phyloP scores from a whole-genome alignment of 2,797 vertebrate genomes.

The Meriones psammophilus region DNA sequence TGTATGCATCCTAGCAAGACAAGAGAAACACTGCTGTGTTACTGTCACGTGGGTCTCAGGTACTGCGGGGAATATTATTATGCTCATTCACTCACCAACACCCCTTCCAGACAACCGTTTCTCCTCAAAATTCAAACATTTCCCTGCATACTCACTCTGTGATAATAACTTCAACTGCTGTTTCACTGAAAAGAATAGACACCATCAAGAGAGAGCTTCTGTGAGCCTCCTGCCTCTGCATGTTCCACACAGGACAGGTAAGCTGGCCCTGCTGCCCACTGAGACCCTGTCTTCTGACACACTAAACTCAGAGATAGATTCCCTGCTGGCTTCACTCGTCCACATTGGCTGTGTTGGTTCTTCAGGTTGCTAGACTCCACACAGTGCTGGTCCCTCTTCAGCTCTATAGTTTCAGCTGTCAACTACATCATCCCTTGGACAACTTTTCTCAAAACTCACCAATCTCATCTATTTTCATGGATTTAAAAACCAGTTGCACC shows the following conservation, averaged over 20 bases:
- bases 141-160: neutral
- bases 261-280: neutral
- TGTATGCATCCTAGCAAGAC: neutral
- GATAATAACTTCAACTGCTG: neutral
- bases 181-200: neutral
- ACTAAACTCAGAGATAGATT: neutral
- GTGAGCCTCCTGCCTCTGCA: neutral
- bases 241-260: accelerated
- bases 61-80: neutral
- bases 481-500: neutral
- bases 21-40: neutral
- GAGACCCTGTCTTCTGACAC: neutral
- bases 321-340: neutral
- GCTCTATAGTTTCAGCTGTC: neutral
- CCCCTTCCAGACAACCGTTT: neutral
- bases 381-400: neutral
- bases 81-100: neutral
- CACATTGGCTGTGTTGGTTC: neutral
- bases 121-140: neutral
- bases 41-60: neutral
- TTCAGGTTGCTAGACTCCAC: neutral
- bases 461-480: neutral
- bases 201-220: neutral
- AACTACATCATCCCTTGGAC: neutral
- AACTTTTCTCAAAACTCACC: neutral